Evolutionary conservation across 2,888 invertebrate species (phyloP).

Genomic region (Frankliniella intonsa): DNA sequence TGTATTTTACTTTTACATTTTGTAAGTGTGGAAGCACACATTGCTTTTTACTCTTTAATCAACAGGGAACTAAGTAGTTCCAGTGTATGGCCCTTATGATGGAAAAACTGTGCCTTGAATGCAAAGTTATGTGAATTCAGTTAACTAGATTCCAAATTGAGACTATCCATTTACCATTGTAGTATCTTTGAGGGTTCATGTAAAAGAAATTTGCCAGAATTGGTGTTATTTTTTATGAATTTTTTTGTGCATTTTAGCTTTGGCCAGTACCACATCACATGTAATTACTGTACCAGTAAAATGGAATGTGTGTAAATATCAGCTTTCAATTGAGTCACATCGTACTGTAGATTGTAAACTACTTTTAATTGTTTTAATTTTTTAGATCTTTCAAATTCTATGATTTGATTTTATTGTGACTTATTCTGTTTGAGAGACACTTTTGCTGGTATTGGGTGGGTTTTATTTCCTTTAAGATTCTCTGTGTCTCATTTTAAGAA

Average conservation of each 20-base stretch:
- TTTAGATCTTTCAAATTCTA: constrained; percentile 8
- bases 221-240: constrained; percentile 23
- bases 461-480: not conserved
- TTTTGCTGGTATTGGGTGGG: constrained; percentile 4
- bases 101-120: constrained; percentile 3
- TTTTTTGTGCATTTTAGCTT: constrained; percentile 16
- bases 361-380: constrained; percentile 19
- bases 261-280: constrained; percentile 16
- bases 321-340: constrained; percentile 11
- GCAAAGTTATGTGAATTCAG: constrained; percentile 2
- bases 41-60: not conserved
- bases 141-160: not conserved
- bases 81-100: not conserved
- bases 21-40: constrained; percentile 10
- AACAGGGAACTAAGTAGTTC: not conserved
- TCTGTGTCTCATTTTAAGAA: not conserved
- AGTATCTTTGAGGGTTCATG: not conserved
- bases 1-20: constrained; percentile 9
- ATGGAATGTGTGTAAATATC: constrained; percentile 18
- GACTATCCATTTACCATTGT: not conserved
- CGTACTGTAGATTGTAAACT: not conserved
- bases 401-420: not conserved
- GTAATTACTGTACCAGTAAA: not conserved
- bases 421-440: not conserved
- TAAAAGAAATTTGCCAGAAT: not conserved